A percentile compares a stretch with the other conserved stretches of the same genome.
Conservation (phyloP, 2,888 invertebrate species). For the Anodontia alba region DNA sequence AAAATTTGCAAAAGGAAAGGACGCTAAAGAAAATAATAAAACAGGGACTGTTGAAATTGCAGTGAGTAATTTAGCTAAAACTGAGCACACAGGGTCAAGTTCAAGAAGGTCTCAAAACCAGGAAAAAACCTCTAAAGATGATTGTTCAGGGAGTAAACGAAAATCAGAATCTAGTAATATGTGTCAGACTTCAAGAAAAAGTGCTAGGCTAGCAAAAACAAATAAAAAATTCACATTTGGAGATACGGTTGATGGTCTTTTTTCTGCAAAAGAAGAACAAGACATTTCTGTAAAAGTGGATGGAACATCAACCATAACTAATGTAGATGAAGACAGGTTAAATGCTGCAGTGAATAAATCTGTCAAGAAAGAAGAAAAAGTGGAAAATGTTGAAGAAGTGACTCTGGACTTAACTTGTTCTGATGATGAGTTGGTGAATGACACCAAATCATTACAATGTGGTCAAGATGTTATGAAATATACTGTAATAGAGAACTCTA, state of each 20-base stretch:
- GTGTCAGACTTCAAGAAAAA: not conserved
- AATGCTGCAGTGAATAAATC: not conserved
- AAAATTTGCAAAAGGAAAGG: not conserved
- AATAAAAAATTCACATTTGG: not conserved
- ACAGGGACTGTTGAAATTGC: not conserved
- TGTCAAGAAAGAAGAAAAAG: not conserved
- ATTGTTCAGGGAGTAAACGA: not conserved
- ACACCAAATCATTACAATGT: not conserved
- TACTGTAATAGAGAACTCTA: conserved; percentile 1
- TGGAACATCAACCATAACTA: not conserved
- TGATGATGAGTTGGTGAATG: not conserved
- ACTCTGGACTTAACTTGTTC: not conserved
- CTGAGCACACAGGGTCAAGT: not conserved
- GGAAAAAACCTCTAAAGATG: not conserved
- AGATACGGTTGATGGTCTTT: not conserved
- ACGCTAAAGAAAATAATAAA: not conserved
- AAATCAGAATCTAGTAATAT: not conserved
- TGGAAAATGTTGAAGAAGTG: not conserved
- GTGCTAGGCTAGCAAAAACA: not conserved
- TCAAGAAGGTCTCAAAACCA: not conserved
- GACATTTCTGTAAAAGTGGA: not conserved
- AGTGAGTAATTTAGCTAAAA: not conserved
- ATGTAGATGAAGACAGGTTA: not conserved
- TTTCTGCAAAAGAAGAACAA: not conserved
- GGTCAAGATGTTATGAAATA: not conserved